Conservation (phyloP, 2,888 invertebrate genomes). For the Andrena dorsata region DNA sequence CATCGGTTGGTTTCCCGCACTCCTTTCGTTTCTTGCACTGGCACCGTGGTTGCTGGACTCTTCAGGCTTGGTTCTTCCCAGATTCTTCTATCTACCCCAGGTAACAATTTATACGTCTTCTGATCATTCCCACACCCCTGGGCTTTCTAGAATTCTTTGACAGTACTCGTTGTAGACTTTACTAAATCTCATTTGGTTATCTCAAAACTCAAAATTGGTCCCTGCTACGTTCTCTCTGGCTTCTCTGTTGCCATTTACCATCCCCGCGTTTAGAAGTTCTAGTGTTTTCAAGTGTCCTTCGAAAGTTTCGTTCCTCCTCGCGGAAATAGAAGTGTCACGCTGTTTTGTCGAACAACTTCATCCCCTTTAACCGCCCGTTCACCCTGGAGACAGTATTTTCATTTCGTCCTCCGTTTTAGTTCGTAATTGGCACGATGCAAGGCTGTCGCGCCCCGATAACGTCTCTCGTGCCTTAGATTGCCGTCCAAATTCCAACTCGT, state of each 20-base stretch:
- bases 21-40: neutral
- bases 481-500: constrained; percentile 76
- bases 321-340: neutral
- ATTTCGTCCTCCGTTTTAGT: neutral
- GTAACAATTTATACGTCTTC: constrained; percentile 3
- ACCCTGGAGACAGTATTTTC: neutral
- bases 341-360: neutral
- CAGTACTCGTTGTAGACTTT: neutral
- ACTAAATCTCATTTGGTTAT: no score
- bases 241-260: neutral
- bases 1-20: neutral
- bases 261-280: neutral
- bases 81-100: constrained; percentile 1
- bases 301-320: neutral
- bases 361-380: neutral
- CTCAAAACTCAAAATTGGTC: no score
- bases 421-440: constrained; percentile 23
- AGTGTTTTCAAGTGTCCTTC: neutral
- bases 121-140: neutral
- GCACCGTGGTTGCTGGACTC: neutral
- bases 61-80: constrained; percentile 5
- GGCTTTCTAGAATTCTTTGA: neutral
- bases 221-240: neutral
- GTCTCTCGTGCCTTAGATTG: constrained; percentile 77
- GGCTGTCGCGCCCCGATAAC: constrained; percentile 74